Evolutionary conservation across 1,140 invertebrate genomes (phyloP).

Genomic region (Dendroctonus ponderosae): DNA sequence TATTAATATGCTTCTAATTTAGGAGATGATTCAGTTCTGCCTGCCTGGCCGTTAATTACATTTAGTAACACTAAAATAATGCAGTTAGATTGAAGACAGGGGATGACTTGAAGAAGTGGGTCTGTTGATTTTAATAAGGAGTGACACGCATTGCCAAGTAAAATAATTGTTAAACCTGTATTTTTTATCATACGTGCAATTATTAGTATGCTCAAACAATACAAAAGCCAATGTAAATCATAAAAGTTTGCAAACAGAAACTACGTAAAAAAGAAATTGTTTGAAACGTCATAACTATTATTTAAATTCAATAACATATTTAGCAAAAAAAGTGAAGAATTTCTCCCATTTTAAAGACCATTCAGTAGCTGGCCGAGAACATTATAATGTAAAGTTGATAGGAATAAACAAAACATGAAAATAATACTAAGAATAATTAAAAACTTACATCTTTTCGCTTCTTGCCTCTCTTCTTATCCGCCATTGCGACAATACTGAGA

Average conservation of each 20-base stretch:
- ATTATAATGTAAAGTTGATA: not conserved
- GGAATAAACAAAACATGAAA: not conserved
- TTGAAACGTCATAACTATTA: slow-evolving; percentile 5
- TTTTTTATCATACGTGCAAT: no score
- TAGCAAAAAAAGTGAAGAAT: slow-evolving; percentile 20
- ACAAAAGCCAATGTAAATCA: no score
- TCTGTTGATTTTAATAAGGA: not conserved
- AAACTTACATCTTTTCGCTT: slow-evolving; percentile 71
- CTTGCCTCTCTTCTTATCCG: slow-evolving; percentile 71
- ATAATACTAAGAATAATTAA: slow-evolving; percentile 6
- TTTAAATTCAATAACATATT: slow-evolving; percentile 11
- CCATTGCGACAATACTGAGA: slow-evolving; percentile 58
- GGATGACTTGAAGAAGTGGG: not conserved
- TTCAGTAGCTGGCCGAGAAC: not conserved
- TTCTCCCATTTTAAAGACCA: slow-evolving; percentile 1
- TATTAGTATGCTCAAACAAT: no score
- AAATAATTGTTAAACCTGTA: no score
- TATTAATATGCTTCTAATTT: slow-evolving; percentile 25
- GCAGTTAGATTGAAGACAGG: not conserved
- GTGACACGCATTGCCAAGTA: no score
- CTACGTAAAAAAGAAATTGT: not conserved
- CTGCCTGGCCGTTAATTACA: not conserved
- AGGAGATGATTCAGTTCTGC: not conserved
- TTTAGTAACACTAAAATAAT: not conserved
- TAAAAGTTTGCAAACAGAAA: not conserved